Base-by-base conservation (phyloP, 2,888 invertebrate species). In the Prosopocoilus inquinatus region DNA sequence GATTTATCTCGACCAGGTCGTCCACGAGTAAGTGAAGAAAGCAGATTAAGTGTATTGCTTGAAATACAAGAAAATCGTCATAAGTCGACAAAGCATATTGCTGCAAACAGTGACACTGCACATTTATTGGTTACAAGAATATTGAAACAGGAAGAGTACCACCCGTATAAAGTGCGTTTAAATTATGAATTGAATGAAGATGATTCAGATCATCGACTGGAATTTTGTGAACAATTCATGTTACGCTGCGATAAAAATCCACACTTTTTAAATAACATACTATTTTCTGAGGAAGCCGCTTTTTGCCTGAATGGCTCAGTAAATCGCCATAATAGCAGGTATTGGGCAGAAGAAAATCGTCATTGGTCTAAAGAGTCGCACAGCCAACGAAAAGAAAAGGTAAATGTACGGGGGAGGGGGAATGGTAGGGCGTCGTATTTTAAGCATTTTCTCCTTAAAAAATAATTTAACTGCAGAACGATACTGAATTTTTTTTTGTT, bases 341-440 rank as follows among this genome's bases (percentile, higher is more conserved):
- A 53, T 47, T 47, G 48, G 41, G 36, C 53, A 35, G 13, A 28
- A 41, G 38, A 47, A 36, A 53, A 53, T 47, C 48, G 43, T 28
- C 34, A 33, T 11, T 50, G 45, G 50, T 13, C 13, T 15, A 9
- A 39, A 32, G 41, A 50, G 9, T 20, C 9, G 28, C 8, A 49
- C 39, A 16, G 11, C 11, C 33, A 32, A 32, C 11, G 9, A 7
- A 1, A 9, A 1, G n/a, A 36, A 11, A 41, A 38, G 41, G 13
- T 41, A 2, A 50, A 50, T 12, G 49, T 49, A n/a, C 38, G 39
- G 41, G 20, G 3, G 20, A 4, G 20, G 3, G 20, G 20, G 20
- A 20, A 2, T 20, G 20, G 20, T n/a, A n/a, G n/a, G n/a, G n/a
- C n/a, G n/a, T n/a, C n/a, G n/a, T n/a, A n/a, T 20, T 20, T 3